These are phyloP conservation scores for Apeltes quadracus DNA, from an alignment of 2,113 vertebrate species.

Conservation along the genomic window DNA sequence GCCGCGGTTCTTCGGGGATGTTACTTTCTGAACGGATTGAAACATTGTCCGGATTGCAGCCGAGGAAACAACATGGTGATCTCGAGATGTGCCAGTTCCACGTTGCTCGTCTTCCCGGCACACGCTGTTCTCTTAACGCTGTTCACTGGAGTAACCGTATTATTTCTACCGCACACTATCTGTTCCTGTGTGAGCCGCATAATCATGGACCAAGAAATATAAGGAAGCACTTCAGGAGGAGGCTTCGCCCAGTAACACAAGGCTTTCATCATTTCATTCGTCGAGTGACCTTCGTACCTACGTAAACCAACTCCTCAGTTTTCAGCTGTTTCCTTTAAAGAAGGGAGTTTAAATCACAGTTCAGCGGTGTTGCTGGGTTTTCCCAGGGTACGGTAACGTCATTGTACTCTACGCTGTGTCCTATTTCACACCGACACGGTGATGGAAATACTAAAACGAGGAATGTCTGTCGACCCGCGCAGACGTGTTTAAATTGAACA, in stretches of 20 bases:
- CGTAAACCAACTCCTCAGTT: background rate
- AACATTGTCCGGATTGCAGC: background rate
- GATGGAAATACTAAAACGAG: background rate
- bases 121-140: background rate
- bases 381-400: background rate
- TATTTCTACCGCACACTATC: background rate
- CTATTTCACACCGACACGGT: too few species aligned
- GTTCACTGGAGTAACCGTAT: background rate
- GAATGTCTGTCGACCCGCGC: background rate
- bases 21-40: slow-evolving; percentile 1
- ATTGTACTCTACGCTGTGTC: background rate
- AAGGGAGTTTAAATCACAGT: too few species aligned
- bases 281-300: background rate
- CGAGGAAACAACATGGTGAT: background rate
- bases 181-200: background rate
- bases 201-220: background rate
- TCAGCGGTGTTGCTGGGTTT: background rate
- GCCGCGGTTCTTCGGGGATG: background rate
- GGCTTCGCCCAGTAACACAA: background rate
- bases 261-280: too few species aligned
- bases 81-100: background rate
- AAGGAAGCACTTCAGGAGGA: background rate
- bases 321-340: background rate
- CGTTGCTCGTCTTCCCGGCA: background rate
- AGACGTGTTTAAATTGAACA: too few species aligned